Evolutionary conservation across 2,888 invertebrate species (phyloP).

Genomic region (Podotricha telesiphe): DNA sequence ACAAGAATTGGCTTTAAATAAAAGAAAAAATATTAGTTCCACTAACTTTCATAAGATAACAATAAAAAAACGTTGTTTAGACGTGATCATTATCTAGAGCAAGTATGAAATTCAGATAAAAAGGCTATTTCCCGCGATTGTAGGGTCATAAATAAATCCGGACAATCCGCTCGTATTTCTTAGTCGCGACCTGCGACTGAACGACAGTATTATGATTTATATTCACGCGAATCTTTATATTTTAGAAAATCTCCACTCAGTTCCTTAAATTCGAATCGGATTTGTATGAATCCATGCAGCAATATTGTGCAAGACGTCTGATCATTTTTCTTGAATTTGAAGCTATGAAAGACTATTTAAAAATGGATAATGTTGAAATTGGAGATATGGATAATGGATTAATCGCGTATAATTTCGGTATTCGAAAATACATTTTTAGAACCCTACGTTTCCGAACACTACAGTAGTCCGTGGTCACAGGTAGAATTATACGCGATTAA

Average conservation of each 20-base stretch:
- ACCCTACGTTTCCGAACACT: no score
- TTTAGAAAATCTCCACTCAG: constrained; percentile 32
- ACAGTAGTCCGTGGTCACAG: no score
- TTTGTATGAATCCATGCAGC: not conserved
- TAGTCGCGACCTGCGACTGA: constrained; percentile 61
- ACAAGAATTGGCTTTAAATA: not conserved
- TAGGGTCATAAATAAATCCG: constrained; percentile 60
- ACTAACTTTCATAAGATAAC: no score
- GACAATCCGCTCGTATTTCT: constrained; percentile 60
- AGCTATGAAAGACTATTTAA: not conserved
- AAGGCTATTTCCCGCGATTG: constrained; percentile 49
- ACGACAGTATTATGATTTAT: constrained; percentile 62
- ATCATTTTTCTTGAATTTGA: not conserved
- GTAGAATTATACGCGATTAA: no score
- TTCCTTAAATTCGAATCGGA: constrained; percentile 6
- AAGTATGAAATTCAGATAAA: constrained; percentile 28
- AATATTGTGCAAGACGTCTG: not conserved
- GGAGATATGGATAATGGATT: no score
- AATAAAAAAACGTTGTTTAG: constrained; percentile 9
- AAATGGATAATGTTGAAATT: not conserved
- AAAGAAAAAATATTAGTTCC: not conserved
- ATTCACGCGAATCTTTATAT: constrained; percentile 41
- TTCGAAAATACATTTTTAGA: no score
- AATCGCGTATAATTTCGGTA: no score
- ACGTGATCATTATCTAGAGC: constrained; percentile 25